A percentile compares a stretch with the other conserved stretches of the same genome.
These are phyloP conservation scores for Diplosoma virens DNA, from an alignment of 23 tunicate species.

Conservation along the genomic window DNA sequence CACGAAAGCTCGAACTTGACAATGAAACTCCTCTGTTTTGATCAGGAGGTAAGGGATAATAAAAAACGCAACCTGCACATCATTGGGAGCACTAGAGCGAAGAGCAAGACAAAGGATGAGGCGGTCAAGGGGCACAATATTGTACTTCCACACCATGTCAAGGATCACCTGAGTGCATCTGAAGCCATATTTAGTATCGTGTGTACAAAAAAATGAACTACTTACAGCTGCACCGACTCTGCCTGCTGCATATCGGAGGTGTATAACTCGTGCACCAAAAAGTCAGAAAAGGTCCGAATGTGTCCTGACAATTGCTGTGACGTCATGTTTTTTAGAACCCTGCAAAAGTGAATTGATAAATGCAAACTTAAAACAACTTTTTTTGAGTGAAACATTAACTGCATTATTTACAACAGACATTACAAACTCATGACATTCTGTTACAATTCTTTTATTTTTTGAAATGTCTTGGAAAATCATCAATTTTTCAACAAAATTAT, in stretches of 20 bases:
- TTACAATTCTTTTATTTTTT: no score
- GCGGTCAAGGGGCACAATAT: slow-evolving; percentile 67
- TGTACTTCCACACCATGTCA: slow-evolving; percentile 93
- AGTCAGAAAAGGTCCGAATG: slow-evolving; percentile 77
- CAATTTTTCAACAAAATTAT: no score
- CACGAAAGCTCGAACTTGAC: slow-evolving; percentile 59
- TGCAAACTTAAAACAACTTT: no score
- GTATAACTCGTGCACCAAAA: slow-evolving; percentile 75
- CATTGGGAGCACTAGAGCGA: slow-evolving; percentile 68
- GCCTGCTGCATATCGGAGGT: slow-evolving; percentile 51
- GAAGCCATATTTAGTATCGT: not conserved
- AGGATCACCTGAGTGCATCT: slow-evolving; percentile 54
- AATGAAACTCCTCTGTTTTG: slow-evolving; percentile 83
- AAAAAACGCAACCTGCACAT: slow-evolving; percentile 88
- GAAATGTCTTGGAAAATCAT: no score
- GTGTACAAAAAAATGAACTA: not conserved
- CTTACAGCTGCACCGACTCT: slow-evolving; percentile 6
- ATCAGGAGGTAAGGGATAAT: slow-evolving; percentile 83
- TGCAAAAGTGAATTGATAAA: slow-evolving; percentile 9
- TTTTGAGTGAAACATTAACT: no score
- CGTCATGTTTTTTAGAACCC: slow-evolving; percentile 43
- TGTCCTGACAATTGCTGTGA: slow-evolving; percentile 58
- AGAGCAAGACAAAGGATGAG: slow-evolving; percentile 82
- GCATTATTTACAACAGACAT: no score
- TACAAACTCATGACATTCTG: no score